These are phyloP conservation scores for Virgularia gustaviana DNA, from an alignment of 92 coral and sea anemone species.

Conservation along the genomic window DNA sequence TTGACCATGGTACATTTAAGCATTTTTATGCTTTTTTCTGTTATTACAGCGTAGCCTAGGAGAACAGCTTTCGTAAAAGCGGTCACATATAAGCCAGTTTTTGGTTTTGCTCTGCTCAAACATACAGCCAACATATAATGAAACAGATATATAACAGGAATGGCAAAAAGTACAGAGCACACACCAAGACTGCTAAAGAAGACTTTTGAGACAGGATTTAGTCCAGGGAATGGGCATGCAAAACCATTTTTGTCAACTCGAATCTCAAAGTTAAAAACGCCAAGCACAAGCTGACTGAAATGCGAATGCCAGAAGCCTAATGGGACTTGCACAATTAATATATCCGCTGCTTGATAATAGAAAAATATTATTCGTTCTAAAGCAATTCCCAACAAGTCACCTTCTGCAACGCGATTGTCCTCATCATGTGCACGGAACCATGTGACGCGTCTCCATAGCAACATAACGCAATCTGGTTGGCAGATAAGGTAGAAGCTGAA, in stretches of 20 bases:
- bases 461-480: background rate
- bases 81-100: constrained; percentile 37
- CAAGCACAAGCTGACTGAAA: constrained; percentile 14
- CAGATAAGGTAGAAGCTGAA: constrained; percentile 33
- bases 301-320: background rate
- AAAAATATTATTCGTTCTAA: constrained; percentile 12
- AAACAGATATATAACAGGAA: constrained; percentile 7
- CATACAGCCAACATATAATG: constrained; percentile 25
- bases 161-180: constrained; percentile 13
- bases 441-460: constrained; percentile 4
- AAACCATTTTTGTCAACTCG: constrained; percentile 27
- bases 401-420: background rate
- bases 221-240: constrained; percentile 69
- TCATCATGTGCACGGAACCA: background rate
- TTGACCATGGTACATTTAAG: constrained; percentile 45
- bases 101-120: constrained; percentile 18
- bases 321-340: background rate
- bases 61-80: constrained; percentile 53
- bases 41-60: constrained; percentile 58
- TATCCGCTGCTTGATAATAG: constrained; percentile 16
- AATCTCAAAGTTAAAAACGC: constrained; percentile 46
- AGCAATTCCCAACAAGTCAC: background rate
- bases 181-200: constrained; percentile 10
- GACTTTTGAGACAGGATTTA: constrained; percentile 24
- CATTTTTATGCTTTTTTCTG: constrained; percentile 52